Conservation (phyloP, 2,113 vertebrate genomes). For the human (Homo sapiens) region GRCh38 chr4:73285001-73285500, state of each 20-base stretch:
- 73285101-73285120: not conserved
- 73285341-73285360: not conserved
- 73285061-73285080: not conserved
- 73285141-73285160: not conserved
- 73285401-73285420: not conserved
- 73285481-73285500: not conserved
- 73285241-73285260: constrained; percentile 6
- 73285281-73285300: not conserved
- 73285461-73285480: not conserved
- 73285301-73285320: not conserved
- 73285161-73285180: not conserved
- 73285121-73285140: not conserved
- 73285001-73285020: not conserved
- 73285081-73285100: not conserved
- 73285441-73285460: not conserved
- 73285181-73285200: not conserved
- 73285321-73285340: not conserved
- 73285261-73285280: not conserved
- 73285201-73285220: not conserved
- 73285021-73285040: not conserved
- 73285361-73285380: not conserved
- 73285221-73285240: not conserved
- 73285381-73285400: not conserved
- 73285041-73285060: not conserved
- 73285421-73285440: not conserved